phyloP scores from a whole-genome alignment of 2,113 vertebrate species.

The Syngnathus scovelli region DNA sequence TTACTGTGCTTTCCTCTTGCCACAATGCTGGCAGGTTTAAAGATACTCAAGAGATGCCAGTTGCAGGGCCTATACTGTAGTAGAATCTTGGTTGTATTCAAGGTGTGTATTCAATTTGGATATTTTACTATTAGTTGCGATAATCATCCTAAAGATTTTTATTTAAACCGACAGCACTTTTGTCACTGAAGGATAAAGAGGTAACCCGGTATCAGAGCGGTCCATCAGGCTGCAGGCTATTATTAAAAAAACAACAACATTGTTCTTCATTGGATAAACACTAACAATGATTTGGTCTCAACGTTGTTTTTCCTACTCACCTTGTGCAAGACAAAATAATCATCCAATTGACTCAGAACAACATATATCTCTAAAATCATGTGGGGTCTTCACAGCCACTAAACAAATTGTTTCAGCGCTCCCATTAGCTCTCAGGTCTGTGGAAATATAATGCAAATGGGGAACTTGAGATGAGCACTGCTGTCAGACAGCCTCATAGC shows the following conservation, averaged over 20 bases:
- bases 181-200: not conserved
- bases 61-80: constrained; percentile 21
- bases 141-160: too few relatives aligned
- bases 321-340: not conserved
- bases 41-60: constrained; percentile 35
- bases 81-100: constrained; percentile 6
- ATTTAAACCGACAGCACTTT: not conserved
- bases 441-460: constrained; percentile 8
- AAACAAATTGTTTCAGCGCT: not conserved
- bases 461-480: constrained; percentile 17
- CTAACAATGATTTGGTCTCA: not conserved
- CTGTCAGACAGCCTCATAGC: constrained; percentile 16
- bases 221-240: not conserved
- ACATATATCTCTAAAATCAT: not conserved
- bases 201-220: not conserved
- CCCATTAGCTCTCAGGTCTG: constrained; percentile 2
- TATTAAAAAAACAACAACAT: not conserved
- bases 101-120: constrained; percentile 3
- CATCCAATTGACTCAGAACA: not conserved
- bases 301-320: not conserved
- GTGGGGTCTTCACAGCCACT: not conserved
- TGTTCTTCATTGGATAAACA: not conserved
- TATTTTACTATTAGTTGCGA: not conserved
- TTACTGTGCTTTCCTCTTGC: constrained; percentile 39
- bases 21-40: constrained; percentile 32